phyloP scores from a whole-genome alignment of 1,140 invertebrate genomes.

The Gonioctena quinquepunctata region DNA sequence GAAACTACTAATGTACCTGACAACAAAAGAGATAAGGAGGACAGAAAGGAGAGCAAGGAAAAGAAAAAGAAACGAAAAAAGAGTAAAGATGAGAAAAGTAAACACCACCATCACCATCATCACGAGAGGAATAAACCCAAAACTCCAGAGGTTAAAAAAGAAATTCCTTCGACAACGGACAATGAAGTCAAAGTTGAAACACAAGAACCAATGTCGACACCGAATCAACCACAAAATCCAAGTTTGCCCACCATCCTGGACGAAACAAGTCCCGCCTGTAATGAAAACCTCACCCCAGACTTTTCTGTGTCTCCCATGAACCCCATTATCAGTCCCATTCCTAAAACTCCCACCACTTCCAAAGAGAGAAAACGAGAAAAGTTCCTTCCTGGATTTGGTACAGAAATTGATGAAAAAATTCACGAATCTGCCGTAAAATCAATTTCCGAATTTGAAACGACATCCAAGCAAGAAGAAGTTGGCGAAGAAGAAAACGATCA shows the following conservation, averaged over 20 bases:
- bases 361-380: constrained; percentile 60
- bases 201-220: constrained; percentile 7
- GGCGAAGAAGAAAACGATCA: constrained; percentile 53
- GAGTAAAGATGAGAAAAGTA: constrained; percentile 75
- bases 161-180: constrained; percentile 8
- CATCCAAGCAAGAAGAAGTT: constrained; percentile 42
- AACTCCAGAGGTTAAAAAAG: constrained; percentile 34
- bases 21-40: constrained; percentile 43
- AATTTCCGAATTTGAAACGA: constrained; percentile 64
- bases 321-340: constrained; percentile 62
- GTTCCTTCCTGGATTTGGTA: constrained; percentile 72
- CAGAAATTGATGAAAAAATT: constrained; percentile 70
- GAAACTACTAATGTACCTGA: constrained; percentile 58
- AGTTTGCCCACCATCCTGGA: constrained; percentile 49
- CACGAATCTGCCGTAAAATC: constrained; percentile 80
- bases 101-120: constrained; percentile 69
- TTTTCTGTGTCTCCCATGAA: constrained; percentile 52
- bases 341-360: constrained; percentile 57
- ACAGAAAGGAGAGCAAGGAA: constrained; percentile 68
- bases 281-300: constrained; percentile 53
- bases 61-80: constrained; percentile 84
- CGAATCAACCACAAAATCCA: constrained; percentile 23
- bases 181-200: constrained; percentile 25
- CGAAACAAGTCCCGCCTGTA: constrained; percentile 43
- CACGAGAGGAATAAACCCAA: constrained; percentile 51